A percentile compares a stretch with the other conserved stretches of the same genome.
Evolutionary conservation across 2,888 invertebrate genomes (phyloP).

Genomic region (Digitonthophagus gazella): DNA sequence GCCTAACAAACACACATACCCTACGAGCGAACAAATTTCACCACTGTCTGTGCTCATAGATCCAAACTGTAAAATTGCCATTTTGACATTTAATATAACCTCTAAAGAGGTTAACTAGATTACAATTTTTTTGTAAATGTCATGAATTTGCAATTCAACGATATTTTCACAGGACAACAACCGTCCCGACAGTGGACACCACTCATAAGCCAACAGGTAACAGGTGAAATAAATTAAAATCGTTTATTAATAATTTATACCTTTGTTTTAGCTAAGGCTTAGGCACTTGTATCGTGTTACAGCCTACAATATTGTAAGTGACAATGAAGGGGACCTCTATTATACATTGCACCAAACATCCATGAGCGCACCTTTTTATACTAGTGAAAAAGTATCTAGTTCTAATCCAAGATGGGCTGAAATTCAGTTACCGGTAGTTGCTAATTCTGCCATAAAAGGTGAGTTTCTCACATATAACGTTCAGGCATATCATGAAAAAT

Average conservation of each 20-base stretch:
- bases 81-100: conserved; percentile 29
- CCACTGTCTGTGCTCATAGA: too few relatives aligned
- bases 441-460: conserved; percentile 33
- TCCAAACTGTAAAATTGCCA: too few relatives aligned
- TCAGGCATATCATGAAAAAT: too few relatives aligned
- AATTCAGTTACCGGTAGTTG: conserved; percentile 64
- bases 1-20: too few relatives aligned
- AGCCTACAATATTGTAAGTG: conserved; percentile 58
- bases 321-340: conserved; percentile 63
- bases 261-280: conserved; percentile 62
- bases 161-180: conserved; percentile 60
- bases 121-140: conserved; percentile 36
- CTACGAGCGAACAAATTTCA: too few relatives aligned
- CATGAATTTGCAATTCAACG: conserved; percentile 46
- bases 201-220: conserved; percentile 79
- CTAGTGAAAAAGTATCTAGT: conserved; percentile 71
- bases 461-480: too few relatives aligned
- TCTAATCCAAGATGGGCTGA: conserved; percentile 80
- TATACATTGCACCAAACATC: conserved; percentile 77
- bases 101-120: conserved; percentile 13
- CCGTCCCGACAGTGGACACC: conserved; percentile 79
- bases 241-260: conserved; percentile 20
- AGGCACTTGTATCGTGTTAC: conserved; percentile 76
- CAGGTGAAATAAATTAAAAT: not conserved
- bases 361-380: conserved; percentile 81